Conservation (phyloP, 2,113 vertebrate genomes). For the Chiloscyllium plagiosum region DNA sequence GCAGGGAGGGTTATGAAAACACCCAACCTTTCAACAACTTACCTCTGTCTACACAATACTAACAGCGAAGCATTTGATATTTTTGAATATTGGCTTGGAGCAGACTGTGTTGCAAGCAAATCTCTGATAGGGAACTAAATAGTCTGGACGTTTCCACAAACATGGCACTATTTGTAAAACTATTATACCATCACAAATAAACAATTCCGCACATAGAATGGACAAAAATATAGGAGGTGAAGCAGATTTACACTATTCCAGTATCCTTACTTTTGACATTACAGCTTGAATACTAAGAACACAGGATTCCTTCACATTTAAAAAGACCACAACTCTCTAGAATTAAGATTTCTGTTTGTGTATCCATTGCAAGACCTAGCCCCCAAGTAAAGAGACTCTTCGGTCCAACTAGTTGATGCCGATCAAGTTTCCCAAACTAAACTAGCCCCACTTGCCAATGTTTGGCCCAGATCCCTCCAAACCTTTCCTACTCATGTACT, state of each 20-base stretch:
- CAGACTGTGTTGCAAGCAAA: neutral
- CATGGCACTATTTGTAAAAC: neutral
- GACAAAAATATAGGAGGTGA: neutral
- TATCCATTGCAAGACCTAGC: neutral
- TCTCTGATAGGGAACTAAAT: neutral
- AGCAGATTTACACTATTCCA: neutral
- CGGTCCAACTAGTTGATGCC: too few relatives aligned
- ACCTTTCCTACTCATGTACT: too few relatives aligned
- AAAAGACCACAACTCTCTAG: neutral
- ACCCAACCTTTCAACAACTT: neutral
- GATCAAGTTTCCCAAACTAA: too few relatives aligned
- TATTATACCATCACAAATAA: neutral
- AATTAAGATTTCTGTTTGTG: neutral
- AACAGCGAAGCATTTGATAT: neutral
- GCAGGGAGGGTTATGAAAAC: neutral
- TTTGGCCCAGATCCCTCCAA: too few relatives aligned
- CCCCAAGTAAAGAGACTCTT: too few relatives aligned
- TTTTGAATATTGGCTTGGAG: neutral
- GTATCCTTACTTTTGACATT: neutral
- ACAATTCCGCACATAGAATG: neutral
- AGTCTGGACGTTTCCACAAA: neutral
- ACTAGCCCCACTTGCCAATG: too few relatives aligned
- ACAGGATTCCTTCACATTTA: neutral
- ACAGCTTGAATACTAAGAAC: neutral
- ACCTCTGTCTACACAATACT: neutral